Evolutionary conservation across 1,140 invertebrate species (phyloP).

Genomic region (Ptiloglossa arizonensis): DNA sequence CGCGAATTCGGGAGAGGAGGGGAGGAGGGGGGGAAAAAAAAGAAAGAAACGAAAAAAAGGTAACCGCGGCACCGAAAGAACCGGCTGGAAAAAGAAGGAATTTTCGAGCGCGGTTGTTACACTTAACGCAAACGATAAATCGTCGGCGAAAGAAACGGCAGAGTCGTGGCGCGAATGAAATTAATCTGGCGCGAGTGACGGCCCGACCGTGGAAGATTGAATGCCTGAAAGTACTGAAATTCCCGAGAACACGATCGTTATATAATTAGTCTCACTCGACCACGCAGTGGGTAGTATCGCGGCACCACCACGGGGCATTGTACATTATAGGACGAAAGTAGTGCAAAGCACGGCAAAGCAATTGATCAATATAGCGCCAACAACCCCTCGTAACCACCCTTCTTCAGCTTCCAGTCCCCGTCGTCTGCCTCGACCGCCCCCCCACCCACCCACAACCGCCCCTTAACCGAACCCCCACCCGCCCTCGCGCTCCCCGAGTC

Average conservation of each 20-base stretch:
- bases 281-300: slow-evolving; percentile 72
- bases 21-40: too few relatives aligned
- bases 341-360: slow-evolving; percentile 80
- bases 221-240: slow-evolving; percentile 47
- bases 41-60: too few relatives aligned
- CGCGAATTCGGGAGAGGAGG: too few relatives aligned
- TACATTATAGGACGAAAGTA: slow-evolving; percentile 79
- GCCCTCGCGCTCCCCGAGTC: slow-evolving; percentile 51
- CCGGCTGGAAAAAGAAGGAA: neutral
- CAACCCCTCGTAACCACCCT: slow-evolving; percentile 70
- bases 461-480: too few relatives aligned
- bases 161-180: slow-evolving; percentile 41
- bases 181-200: slow-evolving; percentile 41
- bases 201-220: slow-evolving; percentile 35
- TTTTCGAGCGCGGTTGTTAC: neutral
- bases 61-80: neutral
- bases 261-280: slow-evolving; percentile 78
- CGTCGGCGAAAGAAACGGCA: slow-evolving; percentile 11
- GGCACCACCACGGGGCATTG: slow-evolving; percentile 66
- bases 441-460: slow-evolving; percentile 36
- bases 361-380: slow-evolving; percentile 82
- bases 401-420: slow-evolving; percentile 63
- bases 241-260: slow-evolving; percentile 68
- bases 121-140: slow-evolving; percentile 8
- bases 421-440: slow-evolving; percentile 30